Base-by-base conservation (phyloP, 1,140 invertebrate species). In the Trichonephila clavata region DNA sequence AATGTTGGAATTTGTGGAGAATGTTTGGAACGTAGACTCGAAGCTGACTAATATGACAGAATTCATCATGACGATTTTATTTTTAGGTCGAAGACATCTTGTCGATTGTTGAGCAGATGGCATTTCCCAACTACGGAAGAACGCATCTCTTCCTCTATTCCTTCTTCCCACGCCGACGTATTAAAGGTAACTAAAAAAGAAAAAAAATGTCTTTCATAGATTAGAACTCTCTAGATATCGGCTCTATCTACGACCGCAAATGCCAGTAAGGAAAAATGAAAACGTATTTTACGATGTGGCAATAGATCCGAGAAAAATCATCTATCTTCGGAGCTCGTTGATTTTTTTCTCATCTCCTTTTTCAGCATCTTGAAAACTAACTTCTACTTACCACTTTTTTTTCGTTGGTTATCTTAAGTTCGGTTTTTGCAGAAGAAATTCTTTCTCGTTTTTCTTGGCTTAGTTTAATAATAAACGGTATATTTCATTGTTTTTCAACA, bases 221-320 rank as follows among this genome's bases (percentile, higher is more conserved):
- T 71, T 88, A 88, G 61, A 88, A 88, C 63, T 68, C 60, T 43
- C 61, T 20, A 88, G 86, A 50, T 88, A 88, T 88, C 84, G 84
- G 84, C 50, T 63, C 27, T 32, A 86, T 86, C 86, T 71, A 65
- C 61, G 27, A 43, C 86, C 61, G 24, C 63, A 68, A 87, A 88
- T 32, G 61, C 86, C 43, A 68, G 10, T 39, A 20, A 71, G 43
- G 61, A 88, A 88, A 88, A 88, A 68, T 63, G 24, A n/a, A 57
- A 88, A 88, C 61, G 63, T 71, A 88, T 88, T 88, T 88, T 88
- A 88, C 86, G 61, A 88, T 61, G 86, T 65, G 86, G 86, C 86
- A 68, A 88, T 68, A 88, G 59, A 88, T 63, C 63, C 86, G 32
- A 24, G 14, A 68, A 68, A 88, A 88, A 88, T 88, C 86, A 88